These are phyloP conservation scores for Heliconius eleuchia DNA, from an alignment of 1,140 invertebrate genomes.

Conservation along the genomic window DNA sequence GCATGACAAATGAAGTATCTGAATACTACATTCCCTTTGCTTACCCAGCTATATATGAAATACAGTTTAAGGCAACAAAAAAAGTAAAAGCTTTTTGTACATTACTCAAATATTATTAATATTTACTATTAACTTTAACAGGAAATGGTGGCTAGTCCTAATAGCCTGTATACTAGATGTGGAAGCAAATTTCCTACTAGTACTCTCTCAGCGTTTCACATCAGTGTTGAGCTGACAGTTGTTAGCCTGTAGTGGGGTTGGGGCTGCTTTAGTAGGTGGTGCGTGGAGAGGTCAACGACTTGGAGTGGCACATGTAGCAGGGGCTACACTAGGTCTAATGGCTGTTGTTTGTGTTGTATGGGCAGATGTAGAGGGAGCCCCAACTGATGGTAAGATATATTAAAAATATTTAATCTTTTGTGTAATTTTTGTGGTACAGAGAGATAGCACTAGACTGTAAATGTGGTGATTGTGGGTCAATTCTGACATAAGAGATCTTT, in stretches of 20 bases:
- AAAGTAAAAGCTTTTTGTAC: too few relatives aligned
- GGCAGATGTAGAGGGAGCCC: constrained; percentile 89
- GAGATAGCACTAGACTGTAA: too few relatives aligned
- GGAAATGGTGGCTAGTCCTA: constrained; percentile 69
- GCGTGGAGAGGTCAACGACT: constrained; percentile 86
- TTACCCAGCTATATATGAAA: not conserved
- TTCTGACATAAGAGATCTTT: too few relatives aligned
- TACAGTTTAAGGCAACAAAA: too few relatives aligned
- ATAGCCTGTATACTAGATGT: constrained; percentile 84
- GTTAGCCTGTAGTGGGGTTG: constrained; percentile 93
- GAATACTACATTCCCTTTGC: too few relatives aligned
- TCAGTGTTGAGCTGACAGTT: constrained; percentile 86
- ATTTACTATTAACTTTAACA: constrained; percentile 24
- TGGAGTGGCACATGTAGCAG: constrained; percentile 87
- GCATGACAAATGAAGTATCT: too few relatives aligned
- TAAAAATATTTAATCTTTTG: constrained; percentile 10
- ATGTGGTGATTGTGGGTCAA: too few relatives aligned
- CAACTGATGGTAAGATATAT: constrained; percentile 82
- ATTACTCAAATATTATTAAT: too few relatives aligned
- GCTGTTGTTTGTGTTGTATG: constrained; percentile 92
- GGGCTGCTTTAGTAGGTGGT: constrained; percentile 89
- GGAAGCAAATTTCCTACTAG: constrained; percentile 72
- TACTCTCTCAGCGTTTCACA: constrained; percentile 76
- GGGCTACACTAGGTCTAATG: constrained; percentile 90
- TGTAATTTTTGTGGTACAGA: too few relatives aligned